Conservation (phyloP, 2,113 vertebrate genomes). For the Stegastes partitus region DNA sequence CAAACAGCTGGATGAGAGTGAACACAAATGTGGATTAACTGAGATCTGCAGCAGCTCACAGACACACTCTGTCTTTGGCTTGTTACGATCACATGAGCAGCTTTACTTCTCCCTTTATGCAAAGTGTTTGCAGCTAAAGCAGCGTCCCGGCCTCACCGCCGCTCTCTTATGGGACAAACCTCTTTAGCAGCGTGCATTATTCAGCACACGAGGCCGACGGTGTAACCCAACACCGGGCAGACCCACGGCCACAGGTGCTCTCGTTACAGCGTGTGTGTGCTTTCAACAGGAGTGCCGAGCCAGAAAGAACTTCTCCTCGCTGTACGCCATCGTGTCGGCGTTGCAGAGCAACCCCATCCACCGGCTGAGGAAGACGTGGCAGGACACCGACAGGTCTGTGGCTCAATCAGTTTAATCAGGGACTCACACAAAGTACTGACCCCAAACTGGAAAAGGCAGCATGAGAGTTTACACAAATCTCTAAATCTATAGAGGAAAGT, state of each 20-base stretch:
- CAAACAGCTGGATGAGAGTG: background rate
- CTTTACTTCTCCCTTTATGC: background rate
- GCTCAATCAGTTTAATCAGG: background rate
- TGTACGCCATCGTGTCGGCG: slow-evolving; percentile 91
- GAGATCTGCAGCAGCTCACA: background rate
- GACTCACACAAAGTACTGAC: background rate
- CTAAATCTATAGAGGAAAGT: too few species aligned
- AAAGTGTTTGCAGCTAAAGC: slow-evolving; percentile 31
- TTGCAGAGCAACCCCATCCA: slow-evolving; percentile 92
- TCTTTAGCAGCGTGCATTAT: slow-evolving; percentile 62
- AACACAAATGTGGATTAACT: background rate
- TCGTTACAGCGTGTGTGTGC: slow-evolving; percentile 45
- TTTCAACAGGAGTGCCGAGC: slow-evolving; percentile 87
- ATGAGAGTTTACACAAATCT: too few species aligned
- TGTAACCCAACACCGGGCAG: slow-evolving; percentile 47
- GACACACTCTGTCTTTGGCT: background rate
- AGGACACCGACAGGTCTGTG: slow-evolving; percentile 89
- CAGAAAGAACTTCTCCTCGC: slow-evolving; percentile 92
- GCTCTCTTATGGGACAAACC: slow-evolving; percentile 36
- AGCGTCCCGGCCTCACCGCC: background rate
- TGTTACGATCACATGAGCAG: slow-evolving; percentile 5
- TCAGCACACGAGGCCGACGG: slow-evolving; percentile 32
- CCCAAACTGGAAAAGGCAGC: too few species aligned
- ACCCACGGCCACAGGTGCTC: slow-evolving; percentile 35
- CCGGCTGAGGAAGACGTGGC: slow-evolving; percentile 91